phyloP scores from a whole-genome alignment of 1,140 invertebrate genomes.

The Atopsyche davidsoni region DNA sequence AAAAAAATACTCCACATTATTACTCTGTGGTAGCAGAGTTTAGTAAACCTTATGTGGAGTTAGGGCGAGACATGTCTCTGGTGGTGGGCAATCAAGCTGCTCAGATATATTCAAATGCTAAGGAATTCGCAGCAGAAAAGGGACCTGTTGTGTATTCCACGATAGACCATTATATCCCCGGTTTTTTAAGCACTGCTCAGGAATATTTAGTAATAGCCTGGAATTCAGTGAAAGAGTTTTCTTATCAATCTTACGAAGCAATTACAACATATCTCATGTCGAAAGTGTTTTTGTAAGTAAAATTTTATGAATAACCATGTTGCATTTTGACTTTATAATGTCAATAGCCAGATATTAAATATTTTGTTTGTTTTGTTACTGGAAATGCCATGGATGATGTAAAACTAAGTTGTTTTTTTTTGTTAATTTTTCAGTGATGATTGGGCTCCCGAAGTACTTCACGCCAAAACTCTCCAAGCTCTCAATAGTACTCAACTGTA shows the following conservation, averaged over 20 bases:
- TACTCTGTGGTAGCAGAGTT: constrained; percentile 50
- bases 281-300: constrained; percentile 73
- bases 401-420: no score
- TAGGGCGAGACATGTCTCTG: constrained; percentile 51
- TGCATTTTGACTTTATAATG: background rate
- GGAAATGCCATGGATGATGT: no score
- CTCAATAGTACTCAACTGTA: constrained; percentile 58
- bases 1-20: constrained; percentile 61
- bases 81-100: constrained; percentile 48
- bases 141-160: constrained; percentile 54
- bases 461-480: constrained; percentile 56
- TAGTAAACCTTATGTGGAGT: constrained; percentile 54
- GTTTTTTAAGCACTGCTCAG: constrained; percentile 54
- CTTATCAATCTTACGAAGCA: constrained; percentile 43
- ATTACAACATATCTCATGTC: constrained; percentile 55
- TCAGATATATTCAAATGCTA: constrained; percentile 48
- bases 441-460: constrained; percentile 66
- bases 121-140: constrained; percentile 52
- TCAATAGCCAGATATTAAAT: no score
- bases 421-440: constrained; percentile 61
- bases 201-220: constrained; percentile 41
- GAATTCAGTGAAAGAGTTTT: constrained; percentile 41
- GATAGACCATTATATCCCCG: constrained; percentile 65
- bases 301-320: constrained; percentile 9
- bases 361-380: no score